A percentile compares a stretch with the other conserved stretches of the same genome.
phyloP scores from a whole-genome alignment of 2,888 invertebrate genomes.

The Eupithecia subumbrata region DNA sequence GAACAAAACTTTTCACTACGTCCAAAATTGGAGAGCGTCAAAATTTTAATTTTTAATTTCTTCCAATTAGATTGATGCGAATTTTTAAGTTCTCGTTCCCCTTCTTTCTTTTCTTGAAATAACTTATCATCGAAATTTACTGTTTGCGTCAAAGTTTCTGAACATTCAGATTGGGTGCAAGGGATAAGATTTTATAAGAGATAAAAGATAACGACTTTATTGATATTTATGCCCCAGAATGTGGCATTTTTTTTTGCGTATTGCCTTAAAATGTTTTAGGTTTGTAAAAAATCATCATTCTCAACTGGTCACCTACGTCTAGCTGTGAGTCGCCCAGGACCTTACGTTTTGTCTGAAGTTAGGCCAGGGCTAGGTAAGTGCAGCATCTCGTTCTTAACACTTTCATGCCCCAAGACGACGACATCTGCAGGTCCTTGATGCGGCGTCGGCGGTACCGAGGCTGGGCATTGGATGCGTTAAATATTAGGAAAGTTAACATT shows the following conservation, averaged over 20 bases:
- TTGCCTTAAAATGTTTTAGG: not conserved
- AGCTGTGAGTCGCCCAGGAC: no score
- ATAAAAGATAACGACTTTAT: not conserved
- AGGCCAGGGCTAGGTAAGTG: no score
- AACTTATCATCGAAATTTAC: conserved; percentile 75
- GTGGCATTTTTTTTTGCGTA: not conserved
- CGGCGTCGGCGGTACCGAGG: no score
- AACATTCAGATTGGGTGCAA: conserved; percentile 46
- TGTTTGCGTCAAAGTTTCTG: conserved; percentile 66
- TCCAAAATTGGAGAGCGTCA: conserved; percentile 39
- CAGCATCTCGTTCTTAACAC: no score
- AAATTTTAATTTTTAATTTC: conserved; percentile 43
- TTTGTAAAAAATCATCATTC: not conserved
- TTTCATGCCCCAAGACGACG: no score
- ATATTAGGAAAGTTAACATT: no score
- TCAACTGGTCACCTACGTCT: no score
- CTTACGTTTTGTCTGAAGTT: no score
- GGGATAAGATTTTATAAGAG: conserved; percentile 21
- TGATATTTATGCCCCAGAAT: not conserved
- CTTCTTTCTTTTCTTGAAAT: conserved; percentile 64
- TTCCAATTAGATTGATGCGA: conserved; percentile 44
- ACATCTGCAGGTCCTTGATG: no score
- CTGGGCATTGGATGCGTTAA: no score
- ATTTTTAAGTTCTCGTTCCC: conserved; percentile 45
- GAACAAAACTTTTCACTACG: conserved; percentile 26